Percentiles rank a stretch among this genome's conserved stretches.
These are phyloP conservation scores for Toxotes jaculatrix DNA, from an alignment of 2,113 vertebrate species.

Conservation along the genomic window DNA sequence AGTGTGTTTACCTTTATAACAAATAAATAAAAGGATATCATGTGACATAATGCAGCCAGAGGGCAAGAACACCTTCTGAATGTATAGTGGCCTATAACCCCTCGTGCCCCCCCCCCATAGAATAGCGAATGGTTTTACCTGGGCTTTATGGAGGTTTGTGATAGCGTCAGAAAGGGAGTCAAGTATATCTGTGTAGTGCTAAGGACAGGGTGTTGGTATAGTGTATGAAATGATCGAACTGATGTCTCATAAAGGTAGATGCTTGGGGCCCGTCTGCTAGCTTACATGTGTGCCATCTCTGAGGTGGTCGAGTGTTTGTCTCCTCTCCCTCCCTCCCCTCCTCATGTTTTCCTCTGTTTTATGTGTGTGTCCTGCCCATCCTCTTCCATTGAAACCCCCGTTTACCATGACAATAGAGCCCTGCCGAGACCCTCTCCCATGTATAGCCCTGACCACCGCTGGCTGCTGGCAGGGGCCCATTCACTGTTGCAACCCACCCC, in stretches of 20 bases:
- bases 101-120: neutral
- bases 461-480: slow-evolving; percentile 78
- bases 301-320: slow-evolving; percentile 75
- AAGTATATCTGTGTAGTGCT: neutral
- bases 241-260: neutral
- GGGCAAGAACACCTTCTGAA: neutral
- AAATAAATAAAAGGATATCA: neutral
- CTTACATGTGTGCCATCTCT: slow-evolving; percentile 67
- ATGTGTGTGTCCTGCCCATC: slow-evolving; percentile 83
- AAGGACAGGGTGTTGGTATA: neutral
- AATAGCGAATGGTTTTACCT: neutral
- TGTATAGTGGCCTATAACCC: neutral
- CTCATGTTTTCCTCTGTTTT: slow-evolving; percentile 76
- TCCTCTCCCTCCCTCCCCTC: slow-evolving; percentile 36
- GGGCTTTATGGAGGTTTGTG: slow-evolving; percentile 3
- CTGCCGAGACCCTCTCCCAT: slow-evolving; percentile 77
- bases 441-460: slow-evolving; percentile 68
- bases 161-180: neutral
- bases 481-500: slow-evolving; percentile 70
- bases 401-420: slow-evolving; percentile 84
- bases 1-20: neutral
- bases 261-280: slow-evolving; percentile 16
- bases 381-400: slow-evolving; percentile 75
- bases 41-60: neutral
- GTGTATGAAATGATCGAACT: neutral